phyloP scores from a whole-genome alignment of 1,140 invertebrate genomes.

The Nixonia krombeini region DNA sequence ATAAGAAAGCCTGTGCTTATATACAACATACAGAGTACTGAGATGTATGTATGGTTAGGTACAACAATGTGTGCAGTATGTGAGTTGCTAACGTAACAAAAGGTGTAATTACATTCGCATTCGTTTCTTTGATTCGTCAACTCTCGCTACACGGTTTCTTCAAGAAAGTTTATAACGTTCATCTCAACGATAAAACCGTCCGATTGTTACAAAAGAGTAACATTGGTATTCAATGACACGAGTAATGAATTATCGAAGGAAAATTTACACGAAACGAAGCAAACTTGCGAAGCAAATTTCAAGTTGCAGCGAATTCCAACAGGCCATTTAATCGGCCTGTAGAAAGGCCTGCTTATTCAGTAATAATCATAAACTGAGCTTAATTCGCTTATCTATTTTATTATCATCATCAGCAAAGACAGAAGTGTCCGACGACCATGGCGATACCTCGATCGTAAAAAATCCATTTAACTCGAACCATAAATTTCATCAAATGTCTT shows the following conservation, averaged over 20 bases:
- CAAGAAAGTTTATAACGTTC: too few relatives aligned
- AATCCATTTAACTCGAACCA: constrained; percentile 2
- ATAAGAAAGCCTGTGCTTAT: too few relatives aligned
- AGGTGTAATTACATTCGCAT: too few relatives aligned
- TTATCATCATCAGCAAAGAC: constrained; percentile 19
- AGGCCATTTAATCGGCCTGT: constrained; percentile 34
- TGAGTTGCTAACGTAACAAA: too few relatives aligned
- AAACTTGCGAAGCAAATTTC: constrained; percentile 21
- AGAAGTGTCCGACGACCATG: not conserved
- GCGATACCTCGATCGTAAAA: constrained; percentile 22
- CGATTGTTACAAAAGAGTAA: constrained; percentile 4
- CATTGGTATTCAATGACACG: constrained; percentile 12
- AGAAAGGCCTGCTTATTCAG: constrained; percentile 37
- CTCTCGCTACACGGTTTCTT: too few relatives aligned
- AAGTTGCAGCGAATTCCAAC: constrained; percentile 17
- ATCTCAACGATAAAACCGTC: too few relatives aligned
- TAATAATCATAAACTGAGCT: constrained; percentile 42
- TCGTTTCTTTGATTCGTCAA: too few relatives aligned
- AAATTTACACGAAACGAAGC: not conserved
- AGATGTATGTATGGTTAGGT: too few relatives aligned
- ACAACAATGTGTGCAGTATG: too few relatives aligned
- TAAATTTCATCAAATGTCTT: constrained; percentile 20
- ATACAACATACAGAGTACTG: too few relatives aligned
- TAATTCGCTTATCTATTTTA: constrained; percentile 41
- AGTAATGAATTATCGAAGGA: constrained; percentile 9